Percentiles rank a stretch among this genome's conserved stretches.
Evolutionary conservation across 1,140 invertebrate species (phyloP).

Genomic region (Microplitis mediator): DNA sequence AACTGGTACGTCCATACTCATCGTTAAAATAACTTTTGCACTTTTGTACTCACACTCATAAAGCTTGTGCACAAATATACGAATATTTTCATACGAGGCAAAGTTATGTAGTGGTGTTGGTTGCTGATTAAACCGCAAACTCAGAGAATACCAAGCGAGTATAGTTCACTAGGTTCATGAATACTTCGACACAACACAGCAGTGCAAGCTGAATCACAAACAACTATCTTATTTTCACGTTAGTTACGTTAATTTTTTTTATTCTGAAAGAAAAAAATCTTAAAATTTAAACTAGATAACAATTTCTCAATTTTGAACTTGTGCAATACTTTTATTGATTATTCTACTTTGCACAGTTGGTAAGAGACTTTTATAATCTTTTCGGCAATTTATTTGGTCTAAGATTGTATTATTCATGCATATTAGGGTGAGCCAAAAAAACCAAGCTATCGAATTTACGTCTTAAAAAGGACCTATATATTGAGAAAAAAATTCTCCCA

Average conservation of each 20-base stretch:
- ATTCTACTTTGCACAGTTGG: not conserved
- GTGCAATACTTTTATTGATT: not conserved
- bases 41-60: not conserved
- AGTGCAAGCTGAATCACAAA: conserved; percentile 8
- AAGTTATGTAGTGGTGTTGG: conserved; percentile 28
- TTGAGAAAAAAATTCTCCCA: too few relatives aligned
- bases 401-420: not conserved
- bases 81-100: conserved; percentile 13
- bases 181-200: not conserved
- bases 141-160: conserved; percentile 18
- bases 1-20: conserved; percentile 3
- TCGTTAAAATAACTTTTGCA: conserved; percentile 6
- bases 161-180: not conserved
- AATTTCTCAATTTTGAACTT: too few relatives aligned
- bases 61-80: conserved; percentile 11
- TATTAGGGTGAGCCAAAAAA: too few relatives aligned
- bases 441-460: too few relatives aligned
- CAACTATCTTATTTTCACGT: not conserved
- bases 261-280: not conserved
- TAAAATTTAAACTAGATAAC: not conserved
- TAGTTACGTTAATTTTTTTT: not conserved
- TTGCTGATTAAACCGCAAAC: conserved; percentile 30
- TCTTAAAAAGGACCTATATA: too few relatives aligned
- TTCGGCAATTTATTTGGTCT: not conserved
- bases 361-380: not conserved